Evolutionary conservation across 2,888 invertebrate genomes (phyloP), one percentile per base, ranked within the genome.

Genomic region (Pachycephus smyrnensis): DNA sequence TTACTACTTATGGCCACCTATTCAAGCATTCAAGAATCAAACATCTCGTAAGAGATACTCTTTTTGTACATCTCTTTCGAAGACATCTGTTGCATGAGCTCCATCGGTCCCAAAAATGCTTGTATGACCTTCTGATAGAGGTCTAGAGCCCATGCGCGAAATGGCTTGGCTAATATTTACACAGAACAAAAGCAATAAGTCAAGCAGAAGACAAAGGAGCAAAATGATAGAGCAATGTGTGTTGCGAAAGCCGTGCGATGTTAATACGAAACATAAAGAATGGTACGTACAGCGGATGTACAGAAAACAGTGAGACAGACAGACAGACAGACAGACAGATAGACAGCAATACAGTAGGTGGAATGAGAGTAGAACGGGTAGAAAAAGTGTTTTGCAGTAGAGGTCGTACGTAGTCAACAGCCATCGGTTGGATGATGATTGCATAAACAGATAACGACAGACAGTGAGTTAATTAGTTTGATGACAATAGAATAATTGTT

Each of bases 291-390:
- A 71, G 33, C 32, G 71, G 32, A 33, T 55, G 55, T 55, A 55
- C 55, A 31, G 71, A 33, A 71, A 71, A 71, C 71, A 33, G 31
- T 31, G 33, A 71, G 33, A 33, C 71, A 33, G 71, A 71, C 71
- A 71, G 71, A 71, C 71, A 71, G 33, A 33, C 71, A 33, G 71
- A 71, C 71, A 71, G 71, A 71, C 71, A 71, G 71, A 71, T 71
- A 71, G 31, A 71, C 32, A 33, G 32, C 32, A 71, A 33, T 33
- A 32, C 71, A 71, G 71, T 55, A 23, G 23, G 55, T 55, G 55
- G 55, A 55, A 55, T 55, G 55, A 55, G 23, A 55, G 55, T 55
- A 55, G 55, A 55, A 55, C 55, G 55, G 55, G 55, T 55, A 55
- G 55, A 55, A 55, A 55, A 9, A 55, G 55, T 55, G 23, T 55